Conservation (phyloP, 1,140 invertebrate species). For the Melanaphis sacchari region DNA sequence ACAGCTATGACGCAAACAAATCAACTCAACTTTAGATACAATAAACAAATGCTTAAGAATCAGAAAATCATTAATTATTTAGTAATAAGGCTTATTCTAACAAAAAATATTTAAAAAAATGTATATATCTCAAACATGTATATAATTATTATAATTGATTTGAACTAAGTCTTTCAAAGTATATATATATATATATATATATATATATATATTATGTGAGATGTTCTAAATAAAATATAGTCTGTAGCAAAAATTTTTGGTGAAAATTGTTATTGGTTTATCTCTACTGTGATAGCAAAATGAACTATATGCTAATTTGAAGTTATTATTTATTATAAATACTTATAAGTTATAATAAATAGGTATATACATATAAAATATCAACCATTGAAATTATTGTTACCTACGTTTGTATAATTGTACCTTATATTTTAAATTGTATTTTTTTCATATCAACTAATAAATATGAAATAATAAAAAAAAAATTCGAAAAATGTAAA, state of each 20-base stretch:
- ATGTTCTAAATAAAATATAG: not conserved
- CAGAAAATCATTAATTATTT: not conserved
- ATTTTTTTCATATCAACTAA: not conserved
- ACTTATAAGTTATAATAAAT: not conserved
- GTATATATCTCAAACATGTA: not conserved
- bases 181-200: not conserved
- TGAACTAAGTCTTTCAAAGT: not conserved
- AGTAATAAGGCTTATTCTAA: not conserved
- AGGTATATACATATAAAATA: not conserved
- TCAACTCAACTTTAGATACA: slow-evolving; percentile 1
- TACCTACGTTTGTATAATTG: not conserved
- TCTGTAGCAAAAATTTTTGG: not conserved
- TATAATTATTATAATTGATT: not conserved
- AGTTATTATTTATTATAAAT: not conserved
- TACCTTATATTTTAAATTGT: not conserved
- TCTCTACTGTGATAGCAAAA: not conserved
- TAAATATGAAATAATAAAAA: not conserved
- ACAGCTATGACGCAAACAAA: not conserved
- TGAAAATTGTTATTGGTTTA: not conserved
- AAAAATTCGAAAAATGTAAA: not conserved
- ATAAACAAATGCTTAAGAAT: not conserved
- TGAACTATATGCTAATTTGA: not conserved
- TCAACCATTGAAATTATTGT: not conserved
- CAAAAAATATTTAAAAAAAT: not conserved
- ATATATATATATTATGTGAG: not conserved